These are phyloP conservation scores for Ciconia stormi DNA, from an alignment of 2,113 vertebrate species.

Conservation along the genomic window DNA sequence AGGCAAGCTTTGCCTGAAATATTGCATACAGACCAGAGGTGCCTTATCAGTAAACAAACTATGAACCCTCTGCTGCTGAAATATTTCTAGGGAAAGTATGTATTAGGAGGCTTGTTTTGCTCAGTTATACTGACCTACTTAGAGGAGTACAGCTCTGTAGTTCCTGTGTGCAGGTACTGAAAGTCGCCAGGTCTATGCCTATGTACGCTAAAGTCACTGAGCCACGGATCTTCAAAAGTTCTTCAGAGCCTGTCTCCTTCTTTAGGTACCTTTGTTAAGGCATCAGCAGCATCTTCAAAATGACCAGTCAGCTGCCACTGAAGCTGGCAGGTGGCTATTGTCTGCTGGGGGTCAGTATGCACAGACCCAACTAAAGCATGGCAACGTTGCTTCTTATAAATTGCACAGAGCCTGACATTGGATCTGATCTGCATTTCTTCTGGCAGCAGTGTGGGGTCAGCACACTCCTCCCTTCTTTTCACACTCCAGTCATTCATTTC, in stretches of 20 bases:
- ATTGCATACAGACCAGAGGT: neutral
- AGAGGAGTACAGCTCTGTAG: neutral
- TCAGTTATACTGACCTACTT: neutral
- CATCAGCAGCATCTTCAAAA: neutral
- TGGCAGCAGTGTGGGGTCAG: neutral
- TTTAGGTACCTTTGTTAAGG: neutral
- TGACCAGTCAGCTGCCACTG: neutral
- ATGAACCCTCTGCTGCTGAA: neutral
- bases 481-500: neutral
- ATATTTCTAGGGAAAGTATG: neutral
- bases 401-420: neutral
- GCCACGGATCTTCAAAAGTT: neutral
- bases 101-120: neutral
- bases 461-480: neutral
- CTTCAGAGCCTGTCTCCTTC: neutral
- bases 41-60: neutral
- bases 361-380: neutral
- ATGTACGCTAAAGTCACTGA: accelerated
- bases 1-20: neutral
- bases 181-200: neutral
- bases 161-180: neutral
- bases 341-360: neutral
- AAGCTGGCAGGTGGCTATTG: neutral
- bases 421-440: neutral
- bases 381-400: neutral